phyloP scores from a whole-genome alignment of 2,797 vertebrate species.

The Muscicapa comitata region DNA sequence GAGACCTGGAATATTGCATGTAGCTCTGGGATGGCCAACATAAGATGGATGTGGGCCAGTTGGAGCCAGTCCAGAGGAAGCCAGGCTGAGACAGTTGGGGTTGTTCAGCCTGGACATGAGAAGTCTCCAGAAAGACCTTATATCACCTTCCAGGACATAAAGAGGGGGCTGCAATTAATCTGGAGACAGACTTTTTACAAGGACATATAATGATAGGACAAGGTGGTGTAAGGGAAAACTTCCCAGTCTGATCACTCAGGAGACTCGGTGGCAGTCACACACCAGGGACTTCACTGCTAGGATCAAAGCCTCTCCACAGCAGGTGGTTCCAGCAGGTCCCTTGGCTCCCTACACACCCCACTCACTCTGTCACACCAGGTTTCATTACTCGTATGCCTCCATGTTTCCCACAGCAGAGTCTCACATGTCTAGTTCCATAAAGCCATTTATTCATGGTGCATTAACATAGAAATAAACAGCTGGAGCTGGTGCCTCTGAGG shows the following conservation, averaged over 20 bases:
- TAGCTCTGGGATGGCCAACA: neutral
- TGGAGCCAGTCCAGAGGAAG: neutral
- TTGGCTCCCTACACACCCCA: neutral
- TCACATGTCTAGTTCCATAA: neutral
- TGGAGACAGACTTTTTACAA: neutral
- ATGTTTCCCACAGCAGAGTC: neutral
- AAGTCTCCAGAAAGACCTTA: neutral
- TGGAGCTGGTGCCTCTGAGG: neutral
- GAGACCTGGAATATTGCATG: neutral
- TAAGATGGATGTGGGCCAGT: too few species aligned
- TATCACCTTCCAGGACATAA: neutral
- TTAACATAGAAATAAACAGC: neutral
- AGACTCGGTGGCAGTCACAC: neutral
- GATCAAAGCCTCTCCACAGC: neutral
- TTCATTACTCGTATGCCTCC: neutral
- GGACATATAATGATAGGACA: neutral
- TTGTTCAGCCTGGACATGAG: neutral
- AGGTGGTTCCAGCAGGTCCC: neutral
- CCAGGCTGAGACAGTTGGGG: fast-evolving
- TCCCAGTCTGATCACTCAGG: neutral
- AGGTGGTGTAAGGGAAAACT: neutral
- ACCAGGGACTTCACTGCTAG: neutral
- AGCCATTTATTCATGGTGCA: neutral
- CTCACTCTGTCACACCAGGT: too few species aligned
- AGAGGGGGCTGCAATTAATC: neutral